These are phyloP conservation scores for Camelus bactrianus DNA, from an alignment of 2,113 vertebrate genomes.

Conservation along the genomic window DNA sequence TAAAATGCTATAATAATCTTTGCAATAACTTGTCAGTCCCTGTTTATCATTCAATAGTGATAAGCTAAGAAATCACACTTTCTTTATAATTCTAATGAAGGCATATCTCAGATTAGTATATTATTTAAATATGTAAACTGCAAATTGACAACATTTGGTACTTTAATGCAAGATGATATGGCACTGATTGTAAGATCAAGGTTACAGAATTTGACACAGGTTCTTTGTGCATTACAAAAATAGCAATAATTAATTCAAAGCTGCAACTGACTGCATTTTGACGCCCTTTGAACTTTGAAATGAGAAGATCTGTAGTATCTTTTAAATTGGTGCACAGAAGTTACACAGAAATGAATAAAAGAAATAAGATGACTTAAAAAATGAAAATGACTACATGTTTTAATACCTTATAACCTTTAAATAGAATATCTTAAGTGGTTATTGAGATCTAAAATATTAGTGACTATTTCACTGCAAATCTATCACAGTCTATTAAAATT, in stretches of 20 bases:
- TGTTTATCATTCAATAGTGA: conserved; percentile 61
- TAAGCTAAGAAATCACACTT: conserved; percentile 55
- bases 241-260: conserved; percentile 60
- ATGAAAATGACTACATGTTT: background rate
- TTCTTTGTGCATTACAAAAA: conserved; percentile 69
- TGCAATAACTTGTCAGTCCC: background rate
- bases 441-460: background rate
- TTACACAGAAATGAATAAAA: conserved; percentile 51
- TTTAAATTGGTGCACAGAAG: conserved; percentile 52
- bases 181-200: conserved; percentile 70
- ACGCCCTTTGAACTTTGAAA: conserved; percentile 76
- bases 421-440: background rate
- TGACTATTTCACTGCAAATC: conserved; percentile 59
- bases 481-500: background rate
- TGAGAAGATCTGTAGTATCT: background rate
- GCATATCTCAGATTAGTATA: conserved; percentile 59
- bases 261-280: conserved; percentile 57
- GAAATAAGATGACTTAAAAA: background rate
- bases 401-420: background rate
- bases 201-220: conserved; percentile 68
- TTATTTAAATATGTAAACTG: conserved; percentile 78
- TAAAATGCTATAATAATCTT: conserved; percentile 52
- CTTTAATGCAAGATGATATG: conserved; percentile 66
- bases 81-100: conserved; percentile 65
- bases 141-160: conserved; percentile 70